Evolutionary conservation across 2,797 vertebrate species (phyloP), one percentile per base, ranked within the genome.

Genomic region (Sebastolobus alascanus): DNA sequence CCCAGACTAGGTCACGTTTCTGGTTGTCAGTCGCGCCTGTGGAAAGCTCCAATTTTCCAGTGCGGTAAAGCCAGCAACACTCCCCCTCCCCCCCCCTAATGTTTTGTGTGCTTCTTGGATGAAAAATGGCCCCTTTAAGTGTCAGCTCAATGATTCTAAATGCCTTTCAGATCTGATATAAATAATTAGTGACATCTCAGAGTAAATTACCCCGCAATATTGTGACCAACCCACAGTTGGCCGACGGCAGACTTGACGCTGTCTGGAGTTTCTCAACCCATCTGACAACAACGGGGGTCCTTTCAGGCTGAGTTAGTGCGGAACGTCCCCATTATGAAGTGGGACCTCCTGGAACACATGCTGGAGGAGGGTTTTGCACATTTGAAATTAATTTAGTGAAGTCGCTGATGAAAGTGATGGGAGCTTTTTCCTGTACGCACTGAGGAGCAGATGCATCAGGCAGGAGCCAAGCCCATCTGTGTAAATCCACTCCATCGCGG

Each of bases 1-100:
- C 90, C 83, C 64, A 80, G 75, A 89, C 79, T 81, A 81, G 73
- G 86, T 92, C 89, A 90, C 59, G 60, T 56, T 84, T 83, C 84
- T 82, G 75, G 77, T 72, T 67, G 37, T 82, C 82, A 80, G 67
- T 83, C 14, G 6, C 20, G 61, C 29, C 79, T 68, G 80, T 46
- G 70, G 55, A 82, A 67, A 6, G 2, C 25, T 83, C 82, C 72
- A 80, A 58, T 85, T 92, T 93, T 93, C 91, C 87, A 82, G 63
- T 77, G 55, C 4, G 27, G 77, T 65, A 50, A 76, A 87, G 70
- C 59, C 82, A 84, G 78, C 73, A 76, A 85, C 59, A 64, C 65
- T 80, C 25, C 12, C 84, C 56, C 13, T 79, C 73, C 80, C 37
- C 25, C 77, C 73, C 78, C 59, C 40, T 27, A 54, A 75, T 80